Evolutionary conservation across 1,140 invertebrate species (phyloP).

Genomic region (Caenorhabditis inopinata): DNA sequence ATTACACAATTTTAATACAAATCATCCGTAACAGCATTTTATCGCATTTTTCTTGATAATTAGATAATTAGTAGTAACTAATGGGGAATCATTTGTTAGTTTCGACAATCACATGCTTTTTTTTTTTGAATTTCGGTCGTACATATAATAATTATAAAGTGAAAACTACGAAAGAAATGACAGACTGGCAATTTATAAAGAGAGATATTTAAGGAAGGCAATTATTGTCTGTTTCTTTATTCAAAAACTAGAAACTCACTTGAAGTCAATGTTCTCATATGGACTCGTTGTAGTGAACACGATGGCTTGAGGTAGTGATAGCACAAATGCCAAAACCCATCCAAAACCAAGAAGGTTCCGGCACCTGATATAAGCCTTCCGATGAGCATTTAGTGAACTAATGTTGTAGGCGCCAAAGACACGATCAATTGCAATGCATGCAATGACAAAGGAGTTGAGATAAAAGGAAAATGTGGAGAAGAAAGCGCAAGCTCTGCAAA

Average conservation of each 20-base stretch:
- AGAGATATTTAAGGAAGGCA: too few relatives aligned
- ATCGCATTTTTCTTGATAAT: too few relatives aligned
- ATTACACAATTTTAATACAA: too few relatives aligned
- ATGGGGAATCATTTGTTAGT: too few relatives aligned
- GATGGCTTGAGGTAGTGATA: slow-evolving; percentile 58
- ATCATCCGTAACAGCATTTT: too few relatives aligned
- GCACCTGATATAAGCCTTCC: slow-evolving; percentile 52
- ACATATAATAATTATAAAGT: too few relatives aligned
- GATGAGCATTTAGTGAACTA: slow-evolving; percentile 55
- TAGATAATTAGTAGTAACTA: too few relatives aligned
- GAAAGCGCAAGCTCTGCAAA: slow-evolving; percentile 62
- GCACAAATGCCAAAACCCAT: slow-evolving; percentile 56
- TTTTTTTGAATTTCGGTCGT: too few relatives aligned
- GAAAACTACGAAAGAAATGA: too few relatives aligned
- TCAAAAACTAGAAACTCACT: slow-evolving; percentile 53
- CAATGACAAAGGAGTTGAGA: slow-evolving; percentile 63
- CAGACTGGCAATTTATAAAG: too few relatives aligned
- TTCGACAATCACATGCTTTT: too few relatives aligned
- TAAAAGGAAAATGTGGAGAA: slow-evolving; percentile 65
- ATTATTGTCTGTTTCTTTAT: too few relatives aligned
- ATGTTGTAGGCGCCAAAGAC: slow-evolving; percentile 61
- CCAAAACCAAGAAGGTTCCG: slow-evolving; percentile 53
- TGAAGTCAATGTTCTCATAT: slow-evolving; percentile 55
- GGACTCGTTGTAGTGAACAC: slow-evolving; percentile 61
- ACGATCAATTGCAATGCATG: slow-evolving; percentile 63